Base-by-base conservation (phyloP, 2,113 vertebrate genomes). In the Cyphomyrus discorhynchus region DNA sequence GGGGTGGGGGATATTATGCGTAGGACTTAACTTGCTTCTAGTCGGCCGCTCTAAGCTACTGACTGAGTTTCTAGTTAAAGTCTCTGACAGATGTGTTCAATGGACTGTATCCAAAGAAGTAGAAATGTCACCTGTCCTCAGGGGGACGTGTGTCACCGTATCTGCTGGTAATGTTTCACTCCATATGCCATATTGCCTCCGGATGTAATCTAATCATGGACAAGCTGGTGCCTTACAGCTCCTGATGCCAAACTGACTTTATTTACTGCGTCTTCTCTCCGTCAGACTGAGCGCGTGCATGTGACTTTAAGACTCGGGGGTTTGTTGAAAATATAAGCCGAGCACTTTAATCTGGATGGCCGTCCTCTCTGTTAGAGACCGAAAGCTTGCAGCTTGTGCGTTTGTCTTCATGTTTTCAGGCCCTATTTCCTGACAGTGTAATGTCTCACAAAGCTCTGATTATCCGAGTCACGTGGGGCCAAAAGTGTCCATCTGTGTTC, bases 1-100 rank as follows among this genome's bases (percentile, higher is more conserved):
- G 5, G 74, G 17, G 74, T 80, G 31, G 35, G 31, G 31, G 15
- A 19, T 7, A 15, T 8, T 35, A 8, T 80, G 74, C 35, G 15
- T 19, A 5, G 5, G 31, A 7, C 74, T 80, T 19, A 15, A 80
- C 13, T 80, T 42, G 35, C 74, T 19, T 80, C 74, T 80, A 39
- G 87, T 39, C 62, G 19, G 45, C 58, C 17, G 21, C 45, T 88
- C 31, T 80, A 35, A 80, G 74, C 74, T 19, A 15, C 35, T 80
- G 74, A 80, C 74, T 80, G 74, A 17, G 35, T 80, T 80, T 42
- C 35, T 80, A 19, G 74, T 80, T 80, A 80, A 70, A 70, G 35
- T 80, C 74, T 80, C 74, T 77, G 88, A 88, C 88, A 74, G 62
- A 49, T 88, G 88, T 77, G 62, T 49, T 88, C n/a, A 49, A 88